Evolutionary conservation across 2,888 invertebrate species (phyloP).

Genomic region (Thera obeliscata): DNA sequence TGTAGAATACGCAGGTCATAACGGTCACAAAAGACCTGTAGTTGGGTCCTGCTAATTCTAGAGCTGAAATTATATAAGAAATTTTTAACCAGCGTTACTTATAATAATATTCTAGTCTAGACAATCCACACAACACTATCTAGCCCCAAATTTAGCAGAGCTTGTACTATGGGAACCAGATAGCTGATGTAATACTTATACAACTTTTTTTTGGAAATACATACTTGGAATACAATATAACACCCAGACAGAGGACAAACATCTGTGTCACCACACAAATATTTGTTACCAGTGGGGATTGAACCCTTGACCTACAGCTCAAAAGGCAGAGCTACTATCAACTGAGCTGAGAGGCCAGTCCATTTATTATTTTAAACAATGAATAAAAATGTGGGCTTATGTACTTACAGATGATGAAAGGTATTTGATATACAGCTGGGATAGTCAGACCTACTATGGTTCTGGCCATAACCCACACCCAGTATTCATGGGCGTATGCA

Average conservation of each 20-base stretch:
- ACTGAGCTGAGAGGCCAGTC: background rate
- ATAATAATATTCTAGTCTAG: background rate
- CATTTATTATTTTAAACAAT: background rate
- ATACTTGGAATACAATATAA: no score
- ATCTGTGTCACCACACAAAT: no score
- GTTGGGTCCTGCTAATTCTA: constrained; percentile 95
- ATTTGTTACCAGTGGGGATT: no score
- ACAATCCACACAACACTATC: no score
- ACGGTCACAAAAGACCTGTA: constrained; percentile 96
- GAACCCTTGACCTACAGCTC: no score
- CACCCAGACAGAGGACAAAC: no score
- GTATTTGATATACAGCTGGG: constrained; percentile 96
- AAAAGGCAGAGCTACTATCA: no score
- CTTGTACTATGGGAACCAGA: no score
- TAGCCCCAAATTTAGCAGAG: no score
- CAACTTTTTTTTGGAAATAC: no score
- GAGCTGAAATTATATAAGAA: constrained; percentile 83
- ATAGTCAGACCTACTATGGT: constrained; percentile 95
- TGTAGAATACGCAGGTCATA: constrained; percentile 96
- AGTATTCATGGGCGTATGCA: constrained; percentile 90
- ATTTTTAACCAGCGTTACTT: background rate
- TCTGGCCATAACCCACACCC: constrained; percentile 93
- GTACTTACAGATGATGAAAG: constrained; percentile 95
- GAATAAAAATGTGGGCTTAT: no score
- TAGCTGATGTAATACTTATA: no score